These are phyloP conservation scores for Paramacrobiotus metropolitanus DNA, from an alignment of 1,140 invertebrate genomes.

Conservation along the genomic window DNA sequence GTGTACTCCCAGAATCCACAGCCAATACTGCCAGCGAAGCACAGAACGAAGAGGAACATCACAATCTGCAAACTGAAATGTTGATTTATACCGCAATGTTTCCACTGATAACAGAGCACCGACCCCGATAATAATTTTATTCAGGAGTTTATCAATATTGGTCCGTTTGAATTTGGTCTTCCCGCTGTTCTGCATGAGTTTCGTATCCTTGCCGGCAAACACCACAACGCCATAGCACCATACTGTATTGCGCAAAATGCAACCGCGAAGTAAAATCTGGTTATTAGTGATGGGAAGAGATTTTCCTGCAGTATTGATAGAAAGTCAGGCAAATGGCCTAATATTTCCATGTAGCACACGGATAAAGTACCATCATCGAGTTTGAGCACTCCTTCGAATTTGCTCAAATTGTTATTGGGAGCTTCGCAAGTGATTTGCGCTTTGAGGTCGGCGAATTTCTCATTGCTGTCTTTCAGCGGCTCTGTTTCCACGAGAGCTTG, in stretches of 20 bases:
- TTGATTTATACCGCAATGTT: too few species aligned
- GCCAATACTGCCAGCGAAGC: slow-evolving; percentile 84
- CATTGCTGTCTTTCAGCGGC: slow-evolving; percentile 67
- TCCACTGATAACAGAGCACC: too few species aligned
- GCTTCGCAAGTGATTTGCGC: slow-evolving; percentile 89
- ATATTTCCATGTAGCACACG: too few species aligned
- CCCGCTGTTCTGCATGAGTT: slow-evolving; percentile 98
- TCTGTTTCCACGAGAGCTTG: slow-evolving; percentile 79
- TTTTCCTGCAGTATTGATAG: too few species aligned
- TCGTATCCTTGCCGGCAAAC: slow-evolving; percentile 93
- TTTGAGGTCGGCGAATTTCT: slow-evolving; percentile 35
- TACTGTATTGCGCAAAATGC: slow-evolving; percentile 62
- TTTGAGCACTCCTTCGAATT: slow-evolving; percentile 96
- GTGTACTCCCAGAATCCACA: slow-evolving; percentile 86
- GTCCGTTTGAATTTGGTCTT: slow-evolving; percentile 98
- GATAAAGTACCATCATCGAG: too few species aligned
- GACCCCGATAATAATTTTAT: slow-evolving; percentile 91
- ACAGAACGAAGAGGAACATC: slow-evolving; percentile 87
- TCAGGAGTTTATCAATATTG: slow-evolving; percentile 87
- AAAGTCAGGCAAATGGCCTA: too few species aligned
- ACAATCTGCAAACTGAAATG: slow-evolving; percentile 87
- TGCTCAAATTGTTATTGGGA: slow-evolving; percentile 92
- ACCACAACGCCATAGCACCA: slow-evolving; percentile 77
- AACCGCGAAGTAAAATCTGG: slow-evolving; percentile 71
- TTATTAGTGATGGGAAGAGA: slow-evolving; percentile 53